Evolutionary conservation across 2,888 invertebrate species (phyloP), one percentile per base, ranked within the genome.

Genomic region (Hydrotaea cyrtoneurina): DNA sequence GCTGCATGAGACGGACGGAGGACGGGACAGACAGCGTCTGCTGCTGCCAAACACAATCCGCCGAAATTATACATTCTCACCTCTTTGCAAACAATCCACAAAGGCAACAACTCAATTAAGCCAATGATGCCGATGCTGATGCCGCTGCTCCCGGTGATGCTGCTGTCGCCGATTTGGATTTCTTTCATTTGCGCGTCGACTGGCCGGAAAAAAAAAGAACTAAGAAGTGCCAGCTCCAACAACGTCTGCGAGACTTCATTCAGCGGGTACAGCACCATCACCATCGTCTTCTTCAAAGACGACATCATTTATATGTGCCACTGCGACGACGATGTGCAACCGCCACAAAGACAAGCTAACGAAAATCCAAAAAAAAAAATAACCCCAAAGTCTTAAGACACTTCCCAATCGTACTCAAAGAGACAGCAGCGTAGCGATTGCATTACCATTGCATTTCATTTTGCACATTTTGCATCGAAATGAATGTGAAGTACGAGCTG

Each of bases 61-160:
- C 66, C 69, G 77, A 85, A 82, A 80, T 79, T 85, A 85, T 82
- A 82, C 80, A 85, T 85, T 85, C 82, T 85, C 85, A 85, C 85
- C 85, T 85, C 79, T 78, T 77, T 78, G 84, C 84, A 81, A 75
- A 57, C 82, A 85, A 85, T 85, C 73, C 74, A 74, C 79, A 46
- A 82, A 82, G n/a, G 85, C 77, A 85, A 85, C 85, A 85, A 85
- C 85, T 85, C 85, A 85, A 85, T 85, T 85, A 85, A 82, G 82
- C 57, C 79, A 73, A 76, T 76, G 78, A 81, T 62, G 64, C 66
- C 43, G 26, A 36, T 31, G 69, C 10, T 55, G 62, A 15, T 50
- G 10, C 21, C 19, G 57, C 66, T n/a, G 10, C 72, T 43, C 21
- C 36, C 74, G 73, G 31, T 50, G 73, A 55, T 39, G 26, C 53